phyloP scores from a whole-genome alignment of 1,140 invertebrate genomes.

The Laodelphax striatellus region DNA sequence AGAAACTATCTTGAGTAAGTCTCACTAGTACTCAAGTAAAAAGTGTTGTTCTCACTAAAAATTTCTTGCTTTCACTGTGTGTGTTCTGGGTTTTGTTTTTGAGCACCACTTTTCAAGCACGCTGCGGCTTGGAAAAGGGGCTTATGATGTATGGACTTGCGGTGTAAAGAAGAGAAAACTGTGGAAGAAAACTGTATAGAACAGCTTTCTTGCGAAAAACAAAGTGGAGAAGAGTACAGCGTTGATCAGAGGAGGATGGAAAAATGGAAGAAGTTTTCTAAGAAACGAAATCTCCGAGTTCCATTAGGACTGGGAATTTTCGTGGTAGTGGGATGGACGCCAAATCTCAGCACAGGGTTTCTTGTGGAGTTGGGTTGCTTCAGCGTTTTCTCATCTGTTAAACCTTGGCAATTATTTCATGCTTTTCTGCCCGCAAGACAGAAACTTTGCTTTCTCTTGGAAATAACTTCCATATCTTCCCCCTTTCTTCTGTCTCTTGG shows the following conservation, averaged over 20 bases:
- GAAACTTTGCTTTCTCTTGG: conserved; percentile 1
- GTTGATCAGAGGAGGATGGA: no score
- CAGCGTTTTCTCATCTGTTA: neutral
- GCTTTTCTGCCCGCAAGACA: neutral
- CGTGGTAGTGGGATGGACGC: neutral
- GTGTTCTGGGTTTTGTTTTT: no score
- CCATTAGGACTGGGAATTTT: neutral
- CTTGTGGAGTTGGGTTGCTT: neutral
- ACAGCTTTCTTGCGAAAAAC: no score
- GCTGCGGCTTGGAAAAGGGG: no score
- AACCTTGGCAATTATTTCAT: conserved; percentile 1
- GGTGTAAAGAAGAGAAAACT: neutral
- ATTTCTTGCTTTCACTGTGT: no score
- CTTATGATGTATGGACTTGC: neutral
- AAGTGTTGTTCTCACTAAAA: no score
- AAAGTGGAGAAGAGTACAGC: no score
- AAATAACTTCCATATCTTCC: neutral
- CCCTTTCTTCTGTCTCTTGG: neutral
- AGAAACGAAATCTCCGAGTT: neutral
- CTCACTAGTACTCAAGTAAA: no score
- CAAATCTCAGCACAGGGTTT: neutral
- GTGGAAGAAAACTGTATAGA: no score
- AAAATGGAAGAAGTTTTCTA: no score
- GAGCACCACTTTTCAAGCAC: no score
- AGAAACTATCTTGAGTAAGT: no score